phyloP scores from a whole-genome alignment of 2,888 invertebrate species.

The Arenicola marina region DNA sequence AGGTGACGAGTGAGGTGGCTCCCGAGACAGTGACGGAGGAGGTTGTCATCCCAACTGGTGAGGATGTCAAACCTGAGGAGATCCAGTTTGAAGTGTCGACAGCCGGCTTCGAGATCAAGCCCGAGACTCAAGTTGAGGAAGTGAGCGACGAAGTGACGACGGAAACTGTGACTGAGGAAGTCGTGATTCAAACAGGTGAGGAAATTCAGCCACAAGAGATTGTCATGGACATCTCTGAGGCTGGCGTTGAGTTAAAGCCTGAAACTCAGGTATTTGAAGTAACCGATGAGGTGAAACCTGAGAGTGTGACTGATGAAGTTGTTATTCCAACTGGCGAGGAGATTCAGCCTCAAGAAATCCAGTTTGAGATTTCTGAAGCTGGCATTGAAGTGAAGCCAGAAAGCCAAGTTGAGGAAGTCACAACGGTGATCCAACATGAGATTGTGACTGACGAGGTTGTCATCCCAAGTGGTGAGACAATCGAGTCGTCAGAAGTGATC shows the following conservation, averaged over 20 bases:
- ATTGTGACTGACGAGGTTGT: slow-evolving; percentile 8
- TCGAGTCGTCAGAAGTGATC: slow-evolving; percentile 13
- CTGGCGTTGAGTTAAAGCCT: slow-evolving; percentile 2
- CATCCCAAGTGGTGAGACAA: slow-evolving; percentile 9
- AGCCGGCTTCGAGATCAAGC: slow-evolving; percentile 12
- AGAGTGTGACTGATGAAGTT: slow-evolving; percentile 11
- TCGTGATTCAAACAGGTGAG: background rate
- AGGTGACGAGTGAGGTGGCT: background rate
- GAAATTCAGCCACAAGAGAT: slow-evolving; percentile 8
- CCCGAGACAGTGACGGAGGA: slow-evolving; percentile 6
- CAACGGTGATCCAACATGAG: slow-evolving; percentile 7
- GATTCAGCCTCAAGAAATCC: slow-evolving; percentile 5
- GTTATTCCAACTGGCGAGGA: background rate
- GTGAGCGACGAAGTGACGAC: slow-evolving; percentile 2
- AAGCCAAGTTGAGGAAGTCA: background rate
- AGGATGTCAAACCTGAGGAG: slow-evolving; percentile 20
- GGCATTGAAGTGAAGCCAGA: slow-evolving; percentile 12
- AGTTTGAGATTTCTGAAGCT: slow-evolving; percentile 3
- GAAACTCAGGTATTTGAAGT: slow-evolving; percentile 6
- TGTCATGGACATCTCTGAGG: slow-evolving; percentile 8
- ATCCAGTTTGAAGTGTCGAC: slow-evolving; percentile 22
- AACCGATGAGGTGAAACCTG: slow-evolving; percentile 8
- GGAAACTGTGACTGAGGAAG: slow-evolving; percentile 5
- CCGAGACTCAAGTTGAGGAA: slow-evolving; percentile 6
- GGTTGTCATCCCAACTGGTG: slow-evolving; percentile 11